These are phyloP conservation scores for Diaphora mendica DNA, from an alignment of 2,888 invertebrate species.

Conservation along the genomic window DNA sequence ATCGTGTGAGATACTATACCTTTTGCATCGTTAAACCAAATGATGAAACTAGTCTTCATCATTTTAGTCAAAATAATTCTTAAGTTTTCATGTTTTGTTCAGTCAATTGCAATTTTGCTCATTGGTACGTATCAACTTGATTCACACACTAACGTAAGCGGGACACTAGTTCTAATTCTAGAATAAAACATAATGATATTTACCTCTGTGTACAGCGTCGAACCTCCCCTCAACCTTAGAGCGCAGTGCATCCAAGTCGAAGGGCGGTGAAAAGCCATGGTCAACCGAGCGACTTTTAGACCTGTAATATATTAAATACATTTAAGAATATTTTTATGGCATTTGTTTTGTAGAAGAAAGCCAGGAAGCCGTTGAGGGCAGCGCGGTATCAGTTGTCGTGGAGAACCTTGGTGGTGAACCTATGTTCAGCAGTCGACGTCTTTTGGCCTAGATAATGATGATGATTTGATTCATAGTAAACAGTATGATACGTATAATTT, in stretches of 20 bases:
- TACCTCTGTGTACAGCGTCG: conserved; percentile 90
- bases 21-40: background rate
- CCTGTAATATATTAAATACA: conserved; percentile 85
- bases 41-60: too few species aligned
- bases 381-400: too few species aligned
- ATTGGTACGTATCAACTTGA: too few species aligned
- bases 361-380: too few species aligned
- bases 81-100: background rate
- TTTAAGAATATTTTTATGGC: conserved; percentile 17
- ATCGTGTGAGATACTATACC: background rate
- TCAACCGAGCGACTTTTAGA: conserved; percentile 96
- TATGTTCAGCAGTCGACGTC: too few species aligned
- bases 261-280: conserved; percentile 94
- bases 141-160: background rate
- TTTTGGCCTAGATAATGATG: too few species aligned
- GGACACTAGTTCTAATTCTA: background rate
- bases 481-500: background rate
- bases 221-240: conserved; percentile 95
- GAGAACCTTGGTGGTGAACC: too few species aligned
- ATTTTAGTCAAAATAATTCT: background rate
- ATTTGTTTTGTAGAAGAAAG: background rate
- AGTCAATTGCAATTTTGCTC: background rate
- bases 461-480: background rate
- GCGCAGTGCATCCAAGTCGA: conserved; percentile 93
- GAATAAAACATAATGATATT: conserved; percentile 19